Base-by-base conservation (phyloP, 92 coral and sea anemone genomes). In the Plumapathes pennacea region DNA sequence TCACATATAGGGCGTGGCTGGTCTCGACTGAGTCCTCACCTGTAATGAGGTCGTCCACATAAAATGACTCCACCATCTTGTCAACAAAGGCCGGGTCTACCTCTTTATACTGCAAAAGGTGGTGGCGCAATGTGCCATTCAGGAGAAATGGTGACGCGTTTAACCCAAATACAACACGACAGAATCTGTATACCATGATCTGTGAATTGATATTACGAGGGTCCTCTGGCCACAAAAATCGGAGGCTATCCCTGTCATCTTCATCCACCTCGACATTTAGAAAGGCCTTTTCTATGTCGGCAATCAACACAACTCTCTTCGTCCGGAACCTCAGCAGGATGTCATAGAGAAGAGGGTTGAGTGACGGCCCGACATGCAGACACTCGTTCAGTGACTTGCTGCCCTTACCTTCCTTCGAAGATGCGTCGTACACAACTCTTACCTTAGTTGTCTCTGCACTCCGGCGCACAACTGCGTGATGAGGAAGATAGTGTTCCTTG, bases 191-290 rank as follows among this genome's bases (percentile, higher is more conserved):
- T 25, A 62, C 38, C 10, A 18, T 25, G 18, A 67, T 5, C 24
- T 51, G 38, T 13, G 22, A 12, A 7, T 57, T 64, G 20, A 43
- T 57, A 32, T 41, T 55, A 25, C 46, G 20, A 14, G 24, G 37
- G 44, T 75, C 69, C 9, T 82, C 79, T n/a, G 49, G 53, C 77
- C 77, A 77, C 28, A 67, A 53, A 19, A 67, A 77, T 18, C 84
- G 44, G 24, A 68, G 45, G 15, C 54, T 50, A 57, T 75, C 77
- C 22, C 58, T 38, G 28, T 77, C 65, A 28, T 40, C 32, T 49
- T 34, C 57, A 15, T 43, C 61, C 8, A 59, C 84, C 21, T 33
- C 39, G 19, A 62, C 41, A 12, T 46, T 72, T 12, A 62, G 60
- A 57, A 67, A 76, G 38, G 76, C 70, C 46, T 76, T 76, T 32